Base-by-base conservation (phyloP, 2,113 vertebrate genomes). In the Syngnathus scovelli region DNA sequence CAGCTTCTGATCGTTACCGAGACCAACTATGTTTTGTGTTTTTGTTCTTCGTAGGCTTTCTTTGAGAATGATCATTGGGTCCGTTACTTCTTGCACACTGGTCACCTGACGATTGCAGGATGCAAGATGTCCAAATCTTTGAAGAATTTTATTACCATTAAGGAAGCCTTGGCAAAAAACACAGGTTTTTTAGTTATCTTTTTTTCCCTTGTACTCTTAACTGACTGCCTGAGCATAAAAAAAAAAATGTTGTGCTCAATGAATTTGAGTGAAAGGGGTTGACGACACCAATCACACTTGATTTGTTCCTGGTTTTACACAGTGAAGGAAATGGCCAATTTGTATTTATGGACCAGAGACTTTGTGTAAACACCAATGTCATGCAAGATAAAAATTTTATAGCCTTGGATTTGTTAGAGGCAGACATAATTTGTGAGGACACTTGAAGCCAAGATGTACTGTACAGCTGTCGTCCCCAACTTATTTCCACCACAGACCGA, bases 71-170 rank as follows among this genome's bases (percentile, higher is more conserved):
- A 98, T 70, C 76, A 93, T 89, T 99, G 97, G 97, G 96, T 99
- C 16, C 89, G 94, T 1, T 99, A 99, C 91, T 99, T 99, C 83
- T 90, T 99, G 44, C 97, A 99, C 86, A 94, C 97, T 0, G 97
- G 97, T 9, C 97, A 99, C 87, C 89, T 99, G 88, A 99, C 97
- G 0, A 98, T 99, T 61, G 94, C 97, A 0, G 96, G 97, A 80
- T 99, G 97, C 90, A 99, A 99, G 85, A 99, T 99, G 97, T 99
- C 97, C 0, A 99, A 99, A 59, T 98, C 96, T 5, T 90, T 99
- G 74, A 99, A 99, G 81, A 99, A 99, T 67, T 99, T 99, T 76
- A 93, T 99, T 87, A 98, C 96, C 36, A 98, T 99, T n/a, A 98
- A 96, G 74, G 97, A 98, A 5, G 96, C 96, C 55, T 72, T 99